Conservation (phyloP, 2,888 invertebrate species). For the Leptogaster cylindrica region DNA sequence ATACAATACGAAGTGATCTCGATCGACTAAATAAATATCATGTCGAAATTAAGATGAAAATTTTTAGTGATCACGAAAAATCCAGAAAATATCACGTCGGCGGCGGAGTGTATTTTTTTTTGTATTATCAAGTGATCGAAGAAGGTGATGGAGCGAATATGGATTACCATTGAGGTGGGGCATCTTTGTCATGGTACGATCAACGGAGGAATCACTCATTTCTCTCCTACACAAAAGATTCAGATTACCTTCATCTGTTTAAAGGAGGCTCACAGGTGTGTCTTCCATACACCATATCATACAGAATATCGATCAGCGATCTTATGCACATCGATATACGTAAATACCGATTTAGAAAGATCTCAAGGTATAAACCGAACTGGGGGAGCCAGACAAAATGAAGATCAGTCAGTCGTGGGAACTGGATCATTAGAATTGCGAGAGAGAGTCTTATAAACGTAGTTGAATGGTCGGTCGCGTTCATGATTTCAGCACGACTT, state of each 20-base stretch:
- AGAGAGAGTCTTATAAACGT: constrained; percentile 16
- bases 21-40: constrained; percentile 22
- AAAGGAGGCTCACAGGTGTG: constrained; percentile 33
- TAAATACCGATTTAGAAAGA: constrained; percentile 2
- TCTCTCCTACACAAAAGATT: constrained; percentile 35
- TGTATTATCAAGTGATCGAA: constrained; percentile 10
- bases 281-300: constrained; percentile 21
- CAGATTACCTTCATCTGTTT: constrained; percentile 27
- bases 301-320: constrained; percentile 4
- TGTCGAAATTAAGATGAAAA: constrained; percentile 13
- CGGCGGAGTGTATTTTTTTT: neutral
- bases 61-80: constrained; percentile 1
- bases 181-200: constrained; percentile 18
- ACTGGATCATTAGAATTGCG: constrained; percentile 40
- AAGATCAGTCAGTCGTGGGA: constrained; percentile 30
- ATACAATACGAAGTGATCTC: constrained; percentile 1
- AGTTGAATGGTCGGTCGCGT: constrained; percentile 15
- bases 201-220: constrained; percentile 25
- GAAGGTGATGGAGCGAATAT: constrained; percentile 23
- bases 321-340: constrained; percentile 19
- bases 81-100: too few relatives aligned
- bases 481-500: neutral
- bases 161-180: constrained; percentile 28
- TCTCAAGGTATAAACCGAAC: neutral
- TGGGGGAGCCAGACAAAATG: constrained; percentile 16